Conservation (phyloP, 1,140 invertebrate species). For the Drosophila bocki region DNA sequence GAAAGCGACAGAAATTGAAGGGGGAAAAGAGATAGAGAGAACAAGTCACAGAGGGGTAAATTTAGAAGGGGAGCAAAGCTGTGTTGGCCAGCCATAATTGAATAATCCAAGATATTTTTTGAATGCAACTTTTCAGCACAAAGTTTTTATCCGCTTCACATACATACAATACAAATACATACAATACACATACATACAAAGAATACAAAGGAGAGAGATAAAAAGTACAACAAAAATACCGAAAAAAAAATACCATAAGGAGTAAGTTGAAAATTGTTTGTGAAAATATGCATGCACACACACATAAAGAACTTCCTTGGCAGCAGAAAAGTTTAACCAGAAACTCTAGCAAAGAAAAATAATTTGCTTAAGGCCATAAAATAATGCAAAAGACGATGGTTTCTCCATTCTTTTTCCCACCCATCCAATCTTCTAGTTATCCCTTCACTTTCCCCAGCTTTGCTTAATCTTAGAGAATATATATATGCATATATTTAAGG, state of each 20-base stretch:
- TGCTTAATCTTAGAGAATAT: constrained; percentile 6
- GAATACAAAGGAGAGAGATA: constrained; percentile 27
- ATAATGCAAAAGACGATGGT: constrained; percentile 65
- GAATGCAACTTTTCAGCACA: constrained; percentile 37
- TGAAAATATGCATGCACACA: constrained; percentile 53
- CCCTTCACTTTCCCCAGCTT: neutral
- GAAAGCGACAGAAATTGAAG: neutral
- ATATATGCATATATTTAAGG: neutral
- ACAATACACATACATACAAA: neutral
- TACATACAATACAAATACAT: neutral
- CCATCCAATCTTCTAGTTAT: constrained; percentile 16
- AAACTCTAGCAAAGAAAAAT: constrained; percentile 69
- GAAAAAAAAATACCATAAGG: constrained; percentile 22
- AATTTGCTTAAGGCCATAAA: constrained; percentile 77
- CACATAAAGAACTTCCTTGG: constrained; percentile 26
- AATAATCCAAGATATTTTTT: constrained; percentile 48
- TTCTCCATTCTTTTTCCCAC: neutral
- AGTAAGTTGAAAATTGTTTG: constrained; percentile 54
- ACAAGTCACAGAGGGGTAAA: neutral
- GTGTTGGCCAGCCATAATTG: constrained; percentile 35
- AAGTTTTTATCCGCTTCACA: constrained; percentile 24
- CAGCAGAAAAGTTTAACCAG: constrained; percentile 63
- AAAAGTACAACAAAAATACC: constrained; percentile 17
- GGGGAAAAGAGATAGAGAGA: neutral
- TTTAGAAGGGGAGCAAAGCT: neutral